Conservation (phyloP, 1,140 invertebrate genomes). For the Heliconius melpomene region DNA sequence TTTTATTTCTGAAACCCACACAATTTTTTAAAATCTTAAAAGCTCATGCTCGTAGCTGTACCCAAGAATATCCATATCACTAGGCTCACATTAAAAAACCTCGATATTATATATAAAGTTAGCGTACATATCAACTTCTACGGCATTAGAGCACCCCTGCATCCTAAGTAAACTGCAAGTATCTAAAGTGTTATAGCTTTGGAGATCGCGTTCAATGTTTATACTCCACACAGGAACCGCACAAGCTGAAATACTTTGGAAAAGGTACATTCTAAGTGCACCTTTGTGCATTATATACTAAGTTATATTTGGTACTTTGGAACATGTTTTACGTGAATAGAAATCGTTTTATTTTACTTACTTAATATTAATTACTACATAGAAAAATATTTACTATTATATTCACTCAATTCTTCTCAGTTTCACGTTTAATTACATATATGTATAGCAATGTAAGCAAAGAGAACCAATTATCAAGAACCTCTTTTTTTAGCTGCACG, state of each 20-base stretch:
- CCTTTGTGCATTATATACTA: background rate
- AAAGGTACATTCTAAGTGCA: slow-evolving; percentile 10
- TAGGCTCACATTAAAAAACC: background rate
- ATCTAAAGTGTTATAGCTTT: slow-evolving; percentile 41
- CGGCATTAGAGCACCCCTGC: slow-evolving; percentile 33
- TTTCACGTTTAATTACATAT: too few relatives aligned
- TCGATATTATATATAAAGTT: background rate
- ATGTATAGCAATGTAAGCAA: too few relatives aligned
- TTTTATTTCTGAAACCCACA: too few relatives aligned
- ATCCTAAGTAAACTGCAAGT: slow-evolving; percentile 34
- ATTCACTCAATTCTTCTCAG: too few relatives aligned
- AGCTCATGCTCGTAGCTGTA: background rate
- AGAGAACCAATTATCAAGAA: too few relatives aligned
- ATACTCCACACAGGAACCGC: slow-evolving; percentile 23
- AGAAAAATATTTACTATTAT: too few relatives aligned
- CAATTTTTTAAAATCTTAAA: background rate
- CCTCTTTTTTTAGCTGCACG: too few relatives aligned
- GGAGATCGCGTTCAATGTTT: slow-evolving; percentile 34
- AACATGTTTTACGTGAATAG: background rate
- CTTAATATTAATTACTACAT: too few relatives aligned
- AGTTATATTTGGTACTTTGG: background rate
- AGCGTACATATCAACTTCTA: slow-evolving; percentile 14
- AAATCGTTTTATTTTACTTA: background rate
- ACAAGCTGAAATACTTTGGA: slow-evolving; percentile 6
- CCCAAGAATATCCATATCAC: background rate